Conservation (phyloP, 2,797 vertebrate species). For the Sebastiscus tertius region DNA sequence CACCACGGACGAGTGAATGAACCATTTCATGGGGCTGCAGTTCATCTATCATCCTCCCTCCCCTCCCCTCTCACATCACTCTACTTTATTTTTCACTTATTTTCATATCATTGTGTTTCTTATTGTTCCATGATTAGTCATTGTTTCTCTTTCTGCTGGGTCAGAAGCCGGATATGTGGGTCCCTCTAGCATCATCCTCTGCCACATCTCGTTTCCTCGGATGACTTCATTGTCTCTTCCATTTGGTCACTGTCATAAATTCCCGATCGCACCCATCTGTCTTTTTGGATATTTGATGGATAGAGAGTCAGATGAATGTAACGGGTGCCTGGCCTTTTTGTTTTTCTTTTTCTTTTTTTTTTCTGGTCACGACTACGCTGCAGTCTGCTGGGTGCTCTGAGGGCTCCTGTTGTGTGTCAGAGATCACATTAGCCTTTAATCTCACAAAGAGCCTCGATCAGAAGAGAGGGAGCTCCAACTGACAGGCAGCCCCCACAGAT, state of each 20-base stretch:
- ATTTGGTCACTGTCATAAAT: constrained; percentile 47
- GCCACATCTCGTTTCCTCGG: constrained; percentile 58
- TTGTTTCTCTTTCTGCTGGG: constrained; percentile 28
- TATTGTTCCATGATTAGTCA: constrained; percentile 29
- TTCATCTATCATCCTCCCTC: neutral
- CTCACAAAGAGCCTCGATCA: constrained; percentile 65
- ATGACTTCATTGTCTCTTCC: constrained; percentile 59
- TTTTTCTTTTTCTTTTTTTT: neutral
- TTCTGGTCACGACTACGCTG: constrained; percentile 19
- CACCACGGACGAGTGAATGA: constrained; percentile 17
- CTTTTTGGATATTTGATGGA: constrained; percentile 54
- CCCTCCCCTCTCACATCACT: neutral
- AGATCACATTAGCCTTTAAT: constrained; percentile 76
- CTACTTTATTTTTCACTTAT: neutral
- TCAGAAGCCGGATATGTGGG: constrained; percentile 9
- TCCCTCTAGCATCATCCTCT: constrained; percentile 31
- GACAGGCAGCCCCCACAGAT: constrained; percentile 61
- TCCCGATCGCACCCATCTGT: constrained; percentile 49
- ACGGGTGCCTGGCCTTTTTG: neutral
- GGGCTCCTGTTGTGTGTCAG: constrained; percentile 69
- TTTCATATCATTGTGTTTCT: constrained; percentile 23
- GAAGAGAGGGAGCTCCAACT: constrained; percentile 43
- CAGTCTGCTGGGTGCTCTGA: constrained; percentile 45
- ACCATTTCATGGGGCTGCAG: neutral
- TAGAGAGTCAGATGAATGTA: constrained; percentile 46